These are phyloP conservation scores for Acleris holmiana DNA, from an alignment of 2,888 invertebrate species.

Conservation along the genomic window DNA sequence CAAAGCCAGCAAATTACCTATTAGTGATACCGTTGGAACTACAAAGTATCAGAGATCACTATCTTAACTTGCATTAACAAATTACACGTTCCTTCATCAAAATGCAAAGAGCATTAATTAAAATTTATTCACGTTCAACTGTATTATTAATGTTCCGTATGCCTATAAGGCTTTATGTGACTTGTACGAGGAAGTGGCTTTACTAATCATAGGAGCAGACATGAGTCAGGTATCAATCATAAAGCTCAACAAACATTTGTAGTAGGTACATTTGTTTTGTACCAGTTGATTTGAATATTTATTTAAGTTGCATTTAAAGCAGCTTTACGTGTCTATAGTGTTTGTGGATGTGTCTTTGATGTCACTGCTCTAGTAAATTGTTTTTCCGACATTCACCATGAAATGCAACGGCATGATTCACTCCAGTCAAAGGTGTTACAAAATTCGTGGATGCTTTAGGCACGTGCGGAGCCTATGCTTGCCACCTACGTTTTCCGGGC, in stretches of 20 bases:
- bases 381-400: background rate
- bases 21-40: constrained; percentile 2
- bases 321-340: background rate
- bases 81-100: constrained; percentile 51
- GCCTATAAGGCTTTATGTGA: constrained; percentile 17
- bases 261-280: constrained; percentile 16
- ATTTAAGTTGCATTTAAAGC: background rate
- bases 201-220: constrained; percentile 31
- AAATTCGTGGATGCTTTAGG: constrained; percentile 19
- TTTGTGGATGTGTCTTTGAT: too few relatives aligned
- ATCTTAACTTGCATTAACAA: constrained; percentile 55
- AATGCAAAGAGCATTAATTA: constrained; percentile 38
- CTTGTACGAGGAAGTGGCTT: constrained; percentile 41
- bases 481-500: constrained; percentile 46
- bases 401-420: constrained; percentile 24
- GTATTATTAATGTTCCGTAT: constrained; percentile 27
- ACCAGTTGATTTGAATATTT: background rate
- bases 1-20: constrained; percentile 6
- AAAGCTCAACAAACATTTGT: constrained; percentile 33
- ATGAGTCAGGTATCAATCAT: constrained; percentile 44
- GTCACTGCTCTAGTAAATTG: too few relatives aligned
- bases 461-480: constrained; percentile 16
- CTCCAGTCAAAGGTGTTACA: constrained; percentile 24
- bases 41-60: constrained; percentile 13
- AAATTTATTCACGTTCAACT: constrained; percentile 32